These are phyloP conservation scores for Odontesthes bonariensis DNA, from an alignment of 2,113 vertebrate genomes.

Conservation along the genomic window DNA sequence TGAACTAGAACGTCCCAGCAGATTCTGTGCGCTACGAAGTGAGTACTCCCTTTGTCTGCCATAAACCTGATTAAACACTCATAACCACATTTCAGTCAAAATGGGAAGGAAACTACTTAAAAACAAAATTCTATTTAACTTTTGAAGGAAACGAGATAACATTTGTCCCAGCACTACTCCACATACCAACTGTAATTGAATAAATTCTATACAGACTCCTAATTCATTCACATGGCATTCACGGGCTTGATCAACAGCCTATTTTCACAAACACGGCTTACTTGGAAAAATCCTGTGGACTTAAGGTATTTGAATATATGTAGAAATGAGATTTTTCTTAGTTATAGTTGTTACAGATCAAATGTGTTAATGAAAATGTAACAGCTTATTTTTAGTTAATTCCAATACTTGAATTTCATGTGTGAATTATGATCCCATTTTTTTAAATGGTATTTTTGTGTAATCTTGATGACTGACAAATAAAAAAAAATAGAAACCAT, in stretches of 20 bases:
- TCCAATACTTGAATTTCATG: no score
- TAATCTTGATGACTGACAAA: no score
- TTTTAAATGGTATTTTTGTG: no score
- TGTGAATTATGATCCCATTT: no score
- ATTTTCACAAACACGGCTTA: not conserved
- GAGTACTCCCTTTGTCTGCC: conserved; percentile 34
- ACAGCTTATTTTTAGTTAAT: no score
- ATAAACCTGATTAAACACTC: conserved; percentile 52
- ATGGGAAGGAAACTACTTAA: conserved; percentile 4
- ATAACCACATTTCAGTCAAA: conserved; percentile 29
- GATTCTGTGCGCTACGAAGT: conserved; percentile 7
- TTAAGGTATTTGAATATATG: conserved; percentile 1
- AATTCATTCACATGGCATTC: conserved; percentile 2
- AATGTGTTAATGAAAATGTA: no score
- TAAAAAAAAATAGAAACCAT: no score
- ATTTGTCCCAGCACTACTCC: conserved; percentile 14
- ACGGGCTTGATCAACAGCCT: not conserved
- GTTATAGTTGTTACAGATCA: no score
- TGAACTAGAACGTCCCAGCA: conserved; percentile 5
- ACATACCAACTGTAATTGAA: conserved; percentile 44
- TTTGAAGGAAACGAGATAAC: conserved; percentile 37
- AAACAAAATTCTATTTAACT: conserved; percentile 22
- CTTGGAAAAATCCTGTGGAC: not conserved
- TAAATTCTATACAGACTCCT: conserved; percentile 3
- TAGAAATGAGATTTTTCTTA: not conserved